Base-by-base conservation (phyloP, 2,797 vertebrate genomes). In the Anguilla marmorata region DNA sequence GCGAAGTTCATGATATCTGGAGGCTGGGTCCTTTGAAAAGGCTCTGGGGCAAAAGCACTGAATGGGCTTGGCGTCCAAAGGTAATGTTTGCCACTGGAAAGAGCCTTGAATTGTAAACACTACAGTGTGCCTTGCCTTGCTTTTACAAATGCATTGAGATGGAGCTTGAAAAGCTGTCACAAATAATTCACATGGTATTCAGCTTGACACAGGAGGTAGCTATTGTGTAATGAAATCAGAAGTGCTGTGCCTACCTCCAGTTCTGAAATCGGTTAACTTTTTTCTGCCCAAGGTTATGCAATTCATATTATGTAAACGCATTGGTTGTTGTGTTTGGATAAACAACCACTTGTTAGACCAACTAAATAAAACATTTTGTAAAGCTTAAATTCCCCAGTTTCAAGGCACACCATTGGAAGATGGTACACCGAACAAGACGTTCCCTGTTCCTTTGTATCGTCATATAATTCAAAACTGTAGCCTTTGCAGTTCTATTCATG, bases 21-120 rank as follows among this genome's bases (percentile, higher is more conserved):
- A 91, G 82, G 89, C 87, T 74, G 90, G 54, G 50, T 89, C 45
- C 80, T 84, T n/a, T 86, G 33, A 60, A 41, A 56, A 16, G 50
- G 52, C 50, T 58, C 24, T 56, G 52, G 52, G 52, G 27, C 14
- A 86, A 79, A 76, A 85, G 76, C 3, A 30, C 12, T 88, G 89
- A 90, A 85, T 86, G 85, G 90, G 89, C 88, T 91, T 88, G 89
- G 86, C 54, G 93, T 88, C 89, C 91, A 94, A 94, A 95, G 93
- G 94, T 94, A 79, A 87, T 80, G 88, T 92, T 91, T 91, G 92
- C 92, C 89, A 90, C 93, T 91, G 87, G 94, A 92, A 94, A 82
- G 21, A 91, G 93, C 86, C 89, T 84, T 85, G 11, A 80, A 41
- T 85, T 88, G 90, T 92, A 92, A 91, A 90, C 87, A 90, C 45